These are phyloP conservation scores for Chaetorhynchus papuensis DNA, from an alignment of 2,113 vertebrate genomes.

Conservation along the genomic window DNA sequence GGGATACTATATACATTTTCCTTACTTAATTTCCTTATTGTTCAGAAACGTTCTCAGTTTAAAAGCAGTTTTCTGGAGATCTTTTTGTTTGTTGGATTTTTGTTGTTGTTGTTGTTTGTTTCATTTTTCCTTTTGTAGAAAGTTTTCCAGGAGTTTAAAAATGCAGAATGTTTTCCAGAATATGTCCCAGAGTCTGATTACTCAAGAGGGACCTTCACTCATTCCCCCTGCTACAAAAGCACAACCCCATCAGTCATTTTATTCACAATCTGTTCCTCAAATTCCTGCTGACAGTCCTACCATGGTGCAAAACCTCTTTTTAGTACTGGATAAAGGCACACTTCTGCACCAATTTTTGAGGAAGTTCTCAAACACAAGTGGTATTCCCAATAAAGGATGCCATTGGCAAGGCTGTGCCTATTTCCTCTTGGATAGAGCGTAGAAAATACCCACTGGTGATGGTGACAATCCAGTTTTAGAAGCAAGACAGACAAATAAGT, in stretches of 20 bases:
- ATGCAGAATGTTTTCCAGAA: neutral
- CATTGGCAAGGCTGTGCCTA: neutral
- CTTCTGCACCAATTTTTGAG: neutral
- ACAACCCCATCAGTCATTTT: neutral
- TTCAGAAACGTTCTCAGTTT: neutral
- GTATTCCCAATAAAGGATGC: neutral
- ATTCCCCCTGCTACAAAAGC: neutral
- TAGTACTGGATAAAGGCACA: neutral
- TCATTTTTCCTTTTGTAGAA: neutral
- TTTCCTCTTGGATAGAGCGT: neutral
- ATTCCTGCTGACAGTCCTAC: neutral
- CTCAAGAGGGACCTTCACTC: neutral
- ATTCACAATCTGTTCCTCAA: neutral
- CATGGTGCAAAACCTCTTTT: neutral
- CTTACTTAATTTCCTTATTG: neutral
- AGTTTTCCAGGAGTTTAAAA: neutral
- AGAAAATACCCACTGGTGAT: neutral
- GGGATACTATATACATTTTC: neutral
- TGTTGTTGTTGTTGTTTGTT: too few relatives aligned
- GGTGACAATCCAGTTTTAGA: neutral
- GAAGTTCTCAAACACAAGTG: neutral
- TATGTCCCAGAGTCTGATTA: accelerated
- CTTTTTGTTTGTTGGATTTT: too few relatives aligned
- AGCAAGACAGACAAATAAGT: neutral
- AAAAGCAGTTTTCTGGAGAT: neutral